These are phyloP conservation scores for Campaea margaritaria DNA, from an alignment of 2,888 invertebrate species.

Conservation along the genomic window DNA sequence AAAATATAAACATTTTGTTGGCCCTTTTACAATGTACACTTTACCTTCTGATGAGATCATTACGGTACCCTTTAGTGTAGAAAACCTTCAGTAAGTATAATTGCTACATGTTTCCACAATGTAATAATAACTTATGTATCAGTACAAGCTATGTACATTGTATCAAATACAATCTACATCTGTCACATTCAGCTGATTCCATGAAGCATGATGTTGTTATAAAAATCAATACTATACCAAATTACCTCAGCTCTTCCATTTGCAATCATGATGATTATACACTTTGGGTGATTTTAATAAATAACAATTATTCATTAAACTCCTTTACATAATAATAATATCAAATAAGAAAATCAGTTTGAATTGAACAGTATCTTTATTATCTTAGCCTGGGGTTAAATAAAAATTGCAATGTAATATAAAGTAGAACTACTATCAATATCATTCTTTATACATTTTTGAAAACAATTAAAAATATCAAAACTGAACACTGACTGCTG, in stretches of 20 bases:
- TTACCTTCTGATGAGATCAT: not conserved
- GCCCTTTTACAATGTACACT: not conserved
- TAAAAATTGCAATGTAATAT: too few species aligned
- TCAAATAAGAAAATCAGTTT: too few species aligned
- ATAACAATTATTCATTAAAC: too few species aligned
- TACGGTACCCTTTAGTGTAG: not conserved
- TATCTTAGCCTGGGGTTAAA: too few species aligned
- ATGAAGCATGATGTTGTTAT: too few species aligned
- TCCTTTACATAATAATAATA: too few species aligned
- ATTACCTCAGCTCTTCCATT: not conserved
- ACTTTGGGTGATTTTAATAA: too few species aligned
- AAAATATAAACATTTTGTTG: slow-evolving; percentile 8
- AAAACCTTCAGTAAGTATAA: not conserved
- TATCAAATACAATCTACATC: slow-evolving; percentile 13
- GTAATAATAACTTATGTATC: not conserved
- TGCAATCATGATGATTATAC: not conserved
- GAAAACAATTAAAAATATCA: too few species aligned
- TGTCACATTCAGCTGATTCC: slow-evolving; percentile 31
- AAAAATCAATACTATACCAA: not conserved
- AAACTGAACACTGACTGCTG: too few species aligned
- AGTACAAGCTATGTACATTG: slow-evolving; percentile 11
- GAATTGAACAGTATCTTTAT: too few species aligned
- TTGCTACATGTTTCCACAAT: not conserved
- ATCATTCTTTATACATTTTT: too few species aligned
- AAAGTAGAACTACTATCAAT: too few species aligned